phyloP scores from a whole-genome alignment of 2,888 invertebrate species.

The Liposcelis brunnea region DNA sequence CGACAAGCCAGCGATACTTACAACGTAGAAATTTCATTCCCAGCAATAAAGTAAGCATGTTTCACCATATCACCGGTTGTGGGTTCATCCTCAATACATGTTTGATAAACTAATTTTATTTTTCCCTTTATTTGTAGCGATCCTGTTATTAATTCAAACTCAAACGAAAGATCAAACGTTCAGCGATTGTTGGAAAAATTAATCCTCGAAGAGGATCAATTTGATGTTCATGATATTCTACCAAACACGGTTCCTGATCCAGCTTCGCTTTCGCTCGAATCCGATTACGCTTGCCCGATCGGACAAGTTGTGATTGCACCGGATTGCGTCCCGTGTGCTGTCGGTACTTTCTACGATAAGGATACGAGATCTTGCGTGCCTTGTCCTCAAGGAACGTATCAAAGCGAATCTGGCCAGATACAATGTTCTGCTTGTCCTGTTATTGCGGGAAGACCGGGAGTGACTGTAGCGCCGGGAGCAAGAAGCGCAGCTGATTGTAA shows the following conservation, averaged over 20 bases:
- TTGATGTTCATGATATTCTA: slow-evolving; percentile 79
- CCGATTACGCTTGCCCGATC: slow-evolving; percentile 81
- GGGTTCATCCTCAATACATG: too few species aligned
- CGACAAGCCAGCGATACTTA: slow-evolving; percentile 80
- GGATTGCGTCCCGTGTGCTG: slow-evolving; percentile 82
- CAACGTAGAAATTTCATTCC: slow-evolving; percentile 81
- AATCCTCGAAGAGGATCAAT: slow-evolving; percentile 84
- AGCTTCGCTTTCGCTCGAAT: slow-evolving; percentile 66
- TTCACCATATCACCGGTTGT: slow-evolving; percentile 14
- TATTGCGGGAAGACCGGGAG: slow-evolving; percentile 77
- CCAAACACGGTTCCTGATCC: slow-evolving; percentile 92
- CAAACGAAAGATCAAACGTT: slow-evolving; percentile 71
- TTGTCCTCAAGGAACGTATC: slow-evolving; percentile 80
- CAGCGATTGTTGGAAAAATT: slow-evolving; percentile 71
- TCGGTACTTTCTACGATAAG: slow-evolving; percentile 71
- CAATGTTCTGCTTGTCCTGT: slow-evolving; percentile 80
- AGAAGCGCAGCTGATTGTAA: slow-evolving; percentile 79
- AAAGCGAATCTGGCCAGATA: slow-evolving; percentile 78
- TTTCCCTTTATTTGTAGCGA: slow-evolving; percentile 41
- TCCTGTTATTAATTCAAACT: slow-evolving; percentile 71
- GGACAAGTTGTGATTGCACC: slow-evolving; percentile 90
- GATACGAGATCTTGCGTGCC: slow-evolving; percentile 60
- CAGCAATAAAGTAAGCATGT: slow-evolving; percentile 67
- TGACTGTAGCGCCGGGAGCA: slow-evolving; percentile 73
- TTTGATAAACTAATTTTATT: slow-evolving; percentile 23